Percentiles rank a stretch among this genome's conserved stretches.
Conservation (phyloP, 1,140 invertebrate species). For the Drosophila orosa region DNA sequence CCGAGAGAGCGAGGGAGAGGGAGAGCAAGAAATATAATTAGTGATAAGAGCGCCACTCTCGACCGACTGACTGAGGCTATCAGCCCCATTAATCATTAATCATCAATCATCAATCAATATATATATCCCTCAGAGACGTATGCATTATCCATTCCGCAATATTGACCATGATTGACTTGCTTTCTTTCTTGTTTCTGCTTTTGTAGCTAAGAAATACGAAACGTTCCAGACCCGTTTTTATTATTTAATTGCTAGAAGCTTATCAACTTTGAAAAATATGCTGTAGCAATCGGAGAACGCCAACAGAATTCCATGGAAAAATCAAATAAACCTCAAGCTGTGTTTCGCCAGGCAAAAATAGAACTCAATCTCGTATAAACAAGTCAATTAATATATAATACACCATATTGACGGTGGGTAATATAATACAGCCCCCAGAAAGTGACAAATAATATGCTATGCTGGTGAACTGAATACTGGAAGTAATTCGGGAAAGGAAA, state of each 20-base stretch:
- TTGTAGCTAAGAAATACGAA: neutral
- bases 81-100: conserved; percentile 9
- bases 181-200: neutral
- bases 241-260: neutral
- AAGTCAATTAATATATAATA: conserved; percentile 10
- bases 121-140: neutral
- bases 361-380: conserved; percentile 1
- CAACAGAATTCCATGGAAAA: neutral
- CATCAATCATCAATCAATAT: conserved; percentile 22
- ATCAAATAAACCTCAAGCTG: neutral
- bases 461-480: neutral
- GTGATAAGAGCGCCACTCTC: conserved; percentile 10
- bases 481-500: neutral
- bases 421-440: neutral
- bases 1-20: no score
- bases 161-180: conserved; percentile 8
- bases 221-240: neutral
- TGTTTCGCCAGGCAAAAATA: conserved; percentile 1
- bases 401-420: neutral
- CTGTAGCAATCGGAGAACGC: neutral
- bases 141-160: conserved; percentile 9
- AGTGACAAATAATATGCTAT: conserved; percentile 1
- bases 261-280: conserved; percentile 4
- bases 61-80: neutral
- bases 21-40: conserved; percentile 2